Conservation (phyloP, 2,888 invertebrate genomes). For the Dugesia japonica region DNA sequence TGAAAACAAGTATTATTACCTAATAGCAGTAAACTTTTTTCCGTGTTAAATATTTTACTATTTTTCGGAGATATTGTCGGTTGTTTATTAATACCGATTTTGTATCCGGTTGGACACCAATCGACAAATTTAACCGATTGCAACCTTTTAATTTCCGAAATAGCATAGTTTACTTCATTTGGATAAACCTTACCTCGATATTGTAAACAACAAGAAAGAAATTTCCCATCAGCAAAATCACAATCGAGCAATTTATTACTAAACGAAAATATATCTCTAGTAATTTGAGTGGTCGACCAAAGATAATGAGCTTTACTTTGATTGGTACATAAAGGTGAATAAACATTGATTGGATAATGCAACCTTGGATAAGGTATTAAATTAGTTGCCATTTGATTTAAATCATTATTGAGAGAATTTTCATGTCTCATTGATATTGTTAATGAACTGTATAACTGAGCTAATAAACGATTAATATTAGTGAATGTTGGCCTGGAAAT, state of each 20-base stretch:
- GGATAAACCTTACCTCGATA: slow-evolving; percentile 36
- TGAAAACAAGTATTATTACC: slow-evolving; percentile 62
- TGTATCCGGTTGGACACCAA: slow-evolving; percentile 34
- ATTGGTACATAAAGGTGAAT: slow-evolving; percentile 73
- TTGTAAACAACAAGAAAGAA: slow-evolving; percentile 34
- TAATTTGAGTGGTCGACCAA: not conserved
- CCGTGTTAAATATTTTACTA: slow-evolving; percentile 51
- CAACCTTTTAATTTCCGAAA: slow-evolving; percentile 5
- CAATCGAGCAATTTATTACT: not conserved
- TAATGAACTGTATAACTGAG: slow-evolving; percentile 31
- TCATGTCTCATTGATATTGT: slow-evolving; percentile 32
- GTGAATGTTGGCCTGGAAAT: not conserved
- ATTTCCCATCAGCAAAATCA: slow-evolving; percentile 20
- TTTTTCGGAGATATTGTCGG: slow-evolving; percentile 42
- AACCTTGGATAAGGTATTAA: slow-evolving; percentile 64
- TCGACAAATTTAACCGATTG: slow-evolving; percentile 29
- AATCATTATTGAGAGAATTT: slow-evolving; percentile 31
- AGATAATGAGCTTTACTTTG: slow-evolving; percentile 68
- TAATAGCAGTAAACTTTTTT: slow-evolving; percentile 64
- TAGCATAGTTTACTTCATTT: slow-evolving; percentile 37
- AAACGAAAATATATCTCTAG: not conserved
- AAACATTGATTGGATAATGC: slow-evolving; percentile 66
- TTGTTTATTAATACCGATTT: slow-evolving; percentile 65
- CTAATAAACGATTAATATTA: slow-evolving; percentile 31
- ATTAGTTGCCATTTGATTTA: slow-evolving; percentile 32